A percentile compares a stretch with the other conserved stretches of the same genome.
phyloP scores from a whole-genome alignment of 1,140 invertebrate genomes.

The Copidosoma floridanum region DNA sequence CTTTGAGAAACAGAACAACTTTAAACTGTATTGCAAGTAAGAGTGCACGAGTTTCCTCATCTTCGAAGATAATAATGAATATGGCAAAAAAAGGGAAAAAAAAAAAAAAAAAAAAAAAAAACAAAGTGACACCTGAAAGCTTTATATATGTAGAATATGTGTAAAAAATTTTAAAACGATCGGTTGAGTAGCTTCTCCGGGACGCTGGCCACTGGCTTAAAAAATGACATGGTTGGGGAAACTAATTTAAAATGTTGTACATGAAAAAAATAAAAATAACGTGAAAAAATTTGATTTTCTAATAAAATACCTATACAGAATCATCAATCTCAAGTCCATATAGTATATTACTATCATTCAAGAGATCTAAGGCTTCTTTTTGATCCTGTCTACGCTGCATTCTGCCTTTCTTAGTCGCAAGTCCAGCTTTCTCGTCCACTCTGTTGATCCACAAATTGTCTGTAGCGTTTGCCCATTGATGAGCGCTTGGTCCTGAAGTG shows the following conservation, averaged over 20 bases:
- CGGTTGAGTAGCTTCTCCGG: slow-evolving; percentile 17
- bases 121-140: background rate
- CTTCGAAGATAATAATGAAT: too few species aligned
- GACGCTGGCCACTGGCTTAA: slow-evolving; percentile 16
- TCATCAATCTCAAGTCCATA: slow-evolving; percentile 26
- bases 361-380: slow-evolving; percentile 25
- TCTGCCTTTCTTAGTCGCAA: slow-evolving; percentile 19
- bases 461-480: slow-evolving; percentile 19
- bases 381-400: slow-evolving; percentile 22
- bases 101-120: slow-evolving; percentile 14
- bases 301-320: slow-evolving; percentile 19
- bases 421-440: slow-evolving; percentile 19
- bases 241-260: slow-evolving; percentile 22
- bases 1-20: too few species aligned
- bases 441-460: slow-evolving; percentile 17
- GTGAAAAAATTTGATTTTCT: slow-evolving; percentile 2
- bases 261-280: too few species aligned
- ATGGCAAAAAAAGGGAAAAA: too few species aligned
- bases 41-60: too few species aligned
- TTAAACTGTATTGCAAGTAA: too few species aligned
- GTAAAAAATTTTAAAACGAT: slow-evolving; percentile 23
- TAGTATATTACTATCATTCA: slow-evolving; percentile 1
- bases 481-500: slow-evolving; percentile 12
- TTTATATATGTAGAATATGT: slow-evolving; percentile 13
- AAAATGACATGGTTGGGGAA: slow-evolving; percentile 12